Base-by-base conservation (phyloP, 1,140 invertebrate species). In the Diachasma alloeum region DNA sequence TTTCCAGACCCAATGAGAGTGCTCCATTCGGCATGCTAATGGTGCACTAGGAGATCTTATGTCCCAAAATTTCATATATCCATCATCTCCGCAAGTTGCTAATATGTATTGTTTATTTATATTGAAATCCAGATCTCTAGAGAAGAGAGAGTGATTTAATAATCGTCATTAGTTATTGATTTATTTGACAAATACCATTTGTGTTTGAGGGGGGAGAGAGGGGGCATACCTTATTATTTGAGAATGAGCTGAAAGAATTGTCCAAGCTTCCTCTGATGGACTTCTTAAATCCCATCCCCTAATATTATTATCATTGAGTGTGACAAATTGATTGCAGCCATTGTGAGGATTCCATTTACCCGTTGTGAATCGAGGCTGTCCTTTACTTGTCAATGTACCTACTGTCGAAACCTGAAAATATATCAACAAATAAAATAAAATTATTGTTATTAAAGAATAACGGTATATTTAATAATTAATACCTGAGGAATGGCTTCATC, bases 1-100 rank as follows among this genome's bases (percentile, higher is more conserved):
- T 71, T 92, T 94, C 97, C 97, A 99, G 15, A 98, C 94, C 98
- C 98, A 99, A 88, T 99, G 98, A 0, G 97, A 97, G 90, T 99
- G 98, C 90, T 98, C 96, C 81, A 93, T 93, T 73, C 97, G 90
- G 1, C 93, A 93, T 82, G 96, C 93, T 5, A 98, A 90, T 0
- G 97, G 94, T 82, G 95, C 92, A 31, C 90, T 92, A 0, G 94
- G 90, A 84, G 96, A 95, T 74, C 98, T 91, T 81, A 97, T 94
- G 87, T 99, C 98, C 98, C 98, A 99, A 81, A 99, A 97, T 86
- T 97, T 97, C 39, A 96, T 92, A 53, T 93, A 94, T 4, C 97
- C 97, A 89, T 99, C 98, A 87, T 99, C 98, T 2, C 98, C 98
- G 82, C 97, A 98, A 15, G 95, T 98, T 0, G 95, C 96, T 75